A percentile compares a stretch with the other conserved stretches of the same genome.
Conservation (phyloP, 2,797 vertebrate genomes). For the Chloroceryle inda region DNA sequence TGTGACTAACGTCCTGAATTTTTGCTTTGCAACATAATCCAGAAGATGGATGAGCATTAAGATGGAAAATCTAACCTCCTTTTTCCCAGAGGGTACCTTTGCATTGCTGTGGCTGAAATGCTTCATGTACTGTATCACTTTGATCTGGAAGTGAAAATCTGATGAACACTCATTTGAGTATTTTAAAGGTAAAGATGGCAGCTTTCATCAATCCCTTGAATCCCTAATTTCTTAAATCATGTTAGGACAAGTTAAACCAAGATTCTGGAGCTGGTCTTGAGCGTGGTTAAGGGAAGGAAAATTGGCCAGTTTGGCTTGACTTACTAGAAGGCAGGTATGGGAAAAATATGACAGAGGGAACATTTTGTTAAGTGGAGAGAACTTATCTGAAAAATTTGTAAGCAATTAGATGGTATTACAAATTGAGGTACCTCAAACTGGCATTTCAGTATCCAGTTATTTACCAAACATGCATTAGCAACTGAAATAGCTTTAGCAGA, state of each 20-base stretch:
- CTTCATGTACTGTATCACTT: neutral
- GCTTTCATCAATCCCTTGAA: neutral
- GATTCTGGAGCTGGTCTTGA: neutral
- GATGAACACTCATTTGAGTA: neutral
- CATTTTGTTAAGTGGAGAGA: neutral
- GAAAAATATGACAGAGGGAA: neutral
- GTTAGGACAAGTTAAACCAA: neutral
- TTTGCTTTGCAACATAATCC: slow-evolving; percentile 31
- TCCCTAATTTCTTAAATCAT: neutral
- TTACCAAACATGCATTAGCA: neutral
- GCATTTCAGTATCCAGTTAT: neutral
- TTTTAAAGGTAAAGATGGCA: neutral
- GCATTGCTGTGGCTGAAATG: neutral
- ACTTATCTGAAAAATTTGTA: neutral
- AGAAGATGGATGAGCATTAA: slow-evolving; percentile 30
- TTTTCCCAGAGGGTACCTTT: slow-evolving; percentile 25
- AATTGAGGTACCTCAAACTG: neutral
- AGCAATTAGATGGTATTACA: neutral
- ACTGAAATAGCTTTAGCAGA: neutral
- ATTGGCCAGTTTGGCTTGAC: neutral
- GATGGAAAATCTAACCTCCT: slow-evolving; percentile 10
- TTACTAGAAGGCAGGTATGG: neutral
- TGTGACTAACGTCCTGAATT: slow-evolving; percentile 43
- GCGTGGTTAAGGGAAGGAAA: neutral
- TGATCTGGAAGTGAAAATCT: neutral